phyloP scores from a whole-genome alignment of 1,140 invertebrate genomes.

The Conus ventricosus region DNA sequence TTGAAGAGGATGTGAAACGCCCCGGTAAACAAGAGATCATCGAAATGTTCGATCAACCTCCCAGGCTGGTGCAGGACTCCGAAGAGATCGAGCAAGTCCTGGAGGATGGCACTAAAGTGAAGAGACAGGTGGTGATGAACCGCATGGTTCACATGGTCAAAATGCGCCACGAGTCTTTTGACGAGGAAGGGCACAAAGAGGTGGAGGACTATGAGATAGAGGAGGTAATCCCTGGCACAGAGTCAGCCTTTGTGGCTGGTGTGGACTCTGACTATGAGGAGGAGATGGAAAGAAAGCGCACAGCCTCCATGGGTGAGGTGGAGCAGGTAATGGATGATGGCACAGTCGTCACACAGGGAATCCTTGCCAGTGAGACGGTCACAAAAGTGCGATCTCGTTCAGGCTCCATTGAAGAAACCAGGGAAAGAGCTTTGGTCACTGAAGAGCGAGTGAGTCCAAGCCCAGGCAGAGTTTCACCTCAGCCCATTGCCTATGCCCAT shows the following conservation, averaged over 20 bases:
- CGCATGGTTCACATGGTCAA: conserved; percentile 63
- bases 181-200: conserved; percentile 48
- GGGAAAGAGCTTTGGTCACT: conserved; percentile 28
- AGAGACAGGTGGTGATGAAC: conserved; percentile 58
- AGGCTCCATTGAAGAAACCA: conserved; percentile 51
- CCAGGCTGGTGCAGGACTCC: conserved; percentile 62
- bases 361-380: conserved; percentile 52
- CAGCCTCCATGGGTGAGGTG: conserved; percentile 53
- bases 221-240: conserved; percentile 67
- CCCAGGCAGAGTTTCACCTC: conserved; percentile 38
- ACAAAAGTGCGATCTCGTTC: conserved; percentile 48
- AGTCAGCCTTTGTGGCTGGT: conserved; percentile 60
- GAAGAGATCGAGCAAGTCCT: conserved; percentile 68
- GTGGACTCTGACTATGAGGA: conserved; percentile 50
- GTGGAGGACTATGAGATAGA: conserved; percentile 64
- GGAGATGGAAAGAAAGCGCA: conserved; percentile 19
- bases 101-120: conserved; percentile 70
- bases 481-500: conserved; percentile 25
- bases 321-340: conserved; percentile 66
- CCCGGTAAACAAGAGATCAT: conserved; percentile 61
- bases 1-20: conserved; percentile 47
- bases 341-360: conserved; percentile 56
- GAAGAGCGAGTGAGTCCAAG: conserved; percentile 52
- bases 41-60: conserved; percentile 68
- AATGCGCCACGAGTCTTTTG: conserved; percentile 63